Conservation (phyloP, 2,797 vertebrate species). For the Coracias cyanogaster region DNA sequence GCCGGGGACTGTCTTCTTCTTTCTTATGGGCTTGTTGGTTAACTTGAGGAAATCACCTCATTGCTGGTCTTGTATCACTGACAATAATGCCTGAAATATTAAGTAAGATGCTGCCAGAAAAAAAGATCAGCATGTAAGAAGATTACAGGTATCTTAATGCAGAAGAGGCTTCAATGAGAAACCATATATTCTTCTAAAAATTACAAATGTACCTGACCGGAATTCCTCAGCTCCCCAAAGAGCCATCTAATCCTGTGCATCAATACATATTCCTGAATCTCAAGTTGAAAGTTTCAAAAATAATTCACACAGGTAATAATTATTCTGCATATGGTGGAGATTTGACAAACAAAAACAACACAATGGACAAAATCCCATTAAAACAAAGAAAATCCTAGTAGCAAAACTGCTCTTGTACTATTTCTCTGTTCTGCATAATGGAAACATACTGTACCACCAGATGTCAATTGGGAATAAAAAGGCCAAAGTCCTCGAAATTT, state of each 20-base stretch:
- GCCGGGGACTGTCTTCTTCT: not conserved
- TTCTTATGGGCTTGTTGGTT: not conserved
- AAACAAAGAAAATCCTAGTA: not conserved
- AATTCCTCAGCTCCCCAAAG: not conserved
- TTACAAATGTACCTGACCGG: not conserved
- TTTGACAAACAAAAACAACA: not conserved
- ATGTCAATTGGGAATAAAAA: not conserved
- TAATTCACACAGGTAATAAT: not conserved
- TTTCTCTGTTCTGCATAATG: not conserved
- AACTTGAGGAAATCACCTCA: not conserved
- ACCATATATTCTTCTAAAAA: not conserved
- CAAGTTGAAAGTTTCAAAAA: not conserved
- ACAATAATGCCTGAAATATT: not conserved
- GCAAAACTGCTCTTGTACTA: not conserved
- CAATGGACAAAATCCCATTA: not conserved
- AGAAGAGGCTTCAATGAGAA: not conserved
- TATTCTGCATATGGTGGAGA: not conserved
- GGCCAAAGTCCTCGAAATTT: not conserved
- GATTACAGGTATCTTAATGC: not conserved
- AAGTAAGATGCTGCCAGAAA: not conserved
- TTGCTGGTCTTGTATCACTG: not conserved
- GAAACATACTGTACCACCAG: not conserved
- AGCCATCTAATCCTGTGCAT: not conserved
- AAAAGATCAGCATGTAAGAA: not conserved
- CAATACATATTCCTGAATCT: not conserved